A percentile compares a stretch with the other conserved stretches of the same genome.
phyloP scores from a whole-genome alignment of 2,888 invertebrate genomes.

The Hirtodrosophila histrioides region DNA sequence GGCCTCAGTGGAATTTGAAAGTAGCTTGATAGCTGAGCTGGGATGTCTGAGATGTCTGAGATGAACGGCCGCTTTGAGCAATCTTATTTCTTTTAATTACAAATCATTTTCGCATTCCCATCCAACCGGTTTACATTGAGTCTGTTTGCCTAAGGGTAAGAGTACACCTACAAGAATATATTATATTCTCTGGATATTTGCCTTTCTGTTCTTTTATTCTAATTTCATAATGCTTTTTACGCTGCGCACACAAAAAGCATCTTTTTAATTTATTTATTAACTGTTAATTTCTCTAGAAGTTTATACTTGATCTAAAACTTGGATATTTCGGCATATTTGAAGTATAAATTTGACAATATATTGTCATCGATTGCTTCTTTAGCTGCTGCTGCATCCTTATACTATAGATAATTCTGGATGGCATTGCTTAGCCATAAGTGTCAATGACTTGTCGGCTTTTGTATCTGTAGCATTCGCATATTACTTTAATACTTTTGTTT shows the following conservation, averaged over 20 bases:
- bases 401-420: conserved; percentile 10
- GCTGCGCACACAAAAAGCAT: conserved; percentile 3
- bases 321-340: conserved; percentile 31
- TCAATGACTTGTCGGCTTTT: conserved; percentile 50
- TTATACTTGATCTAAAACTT: conserved; percentile 4
- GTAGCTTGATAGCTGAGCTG: conserved; percentile 32
- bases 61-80: conserved; percentile 21
- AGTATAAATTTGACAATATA: conserved; percentile 30
- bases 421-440: conserved; percentile 35
- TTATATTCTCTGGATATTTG: neutral
- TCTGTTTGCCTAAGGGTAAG: conserved; percentile 17
- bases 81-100: conserved; percentile 60
- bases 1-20: conserved; percentile 10
- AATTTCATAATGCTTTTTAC: conserved; percentile 1
- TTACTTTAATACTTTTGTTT: conserved; percentile 36
- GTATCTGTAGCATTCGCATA: conserved; percentile 20
- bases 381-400: conserved; percentile 11
- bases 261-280: conserved; percentile 37
- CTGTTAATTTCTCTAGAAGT: conserved; percentile 45
- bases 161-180: conserved; percentile 11
- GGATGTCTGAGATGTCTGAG: conserved; percentile 6
- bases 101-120: conserved; percentile 41
- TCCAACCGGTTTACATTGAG: conserved; percentile 60
- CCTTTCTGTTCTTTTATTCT: neutral
- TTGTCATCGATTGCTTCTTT: conserved; percentile 28